Percentiles rank a stretch among this genome's conserved stretches.
These are phyloP conservation scores for Meandrina meandrites DNA, from an alignment of 92 coral and sea anemone species.

Conservation along the genomic window DNA sequence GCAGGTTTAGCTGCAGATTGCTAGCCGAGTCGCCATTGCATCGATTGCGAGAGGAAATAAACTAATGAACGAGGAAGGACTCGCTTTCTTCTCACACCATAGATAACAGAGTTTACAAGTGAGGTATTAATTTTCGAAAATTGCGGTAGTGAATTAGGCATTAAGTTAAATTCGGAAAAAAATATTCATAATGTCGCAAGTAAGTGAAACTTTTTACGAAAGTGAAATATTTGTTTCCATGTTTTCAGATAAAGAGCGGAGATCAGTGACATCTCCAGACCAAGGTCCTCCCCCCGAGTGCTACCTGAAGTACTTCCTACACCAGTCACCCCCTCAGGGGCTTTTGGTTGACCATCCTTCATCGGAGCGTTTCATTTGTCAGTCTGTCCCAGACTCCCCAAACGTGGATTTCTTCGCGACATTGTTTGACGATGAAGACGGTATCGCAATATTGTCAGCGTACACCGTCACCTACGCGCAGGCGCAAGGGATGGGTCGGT, in stretches of 20 bases:
- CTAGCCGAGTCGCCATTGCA: too few species aligned
- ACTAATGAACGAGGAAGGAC: too few species aligned
- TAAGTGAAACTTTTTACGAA: background rate
- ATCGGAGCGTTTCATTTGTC: constrained; percentile 22
- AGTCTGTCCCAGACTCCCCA: constrained; percentile 5
- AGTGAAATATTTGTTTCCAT: background rate
- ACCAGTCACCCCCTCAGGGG: constrained; percentile 33
- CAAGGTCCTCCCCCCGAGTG: constrained; percentile 36
- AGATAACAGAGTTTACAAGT: background rate
- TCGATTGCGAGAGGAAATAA: too few species aligned
- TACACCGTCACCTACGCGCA: constrained; percentile 14
- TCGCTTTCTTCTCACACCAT: too few species aligned
- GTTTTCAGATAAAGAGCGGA: constrained; percentile 1
- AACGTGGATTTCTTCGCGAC: constrained; percentile 22
- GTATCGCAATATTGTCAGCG: constrained; percentile 42
- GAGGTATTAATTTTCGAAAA: background rate
- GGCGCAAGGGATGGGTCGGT: background rate
- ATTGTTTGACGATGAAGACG: constrained; percentile 29
- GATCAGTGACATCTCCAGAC: background rate
- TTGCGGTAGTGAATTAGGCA: too few species aligned
- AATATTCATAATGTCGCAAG: background rate
- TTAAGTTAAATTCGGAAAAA: background rate
- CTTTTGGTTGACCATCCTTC: constrained; percentile 2
- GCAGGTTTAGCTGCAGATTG: too few species aligned
- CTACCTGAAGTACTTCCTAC: constrained; percentile 18